Conservation (phyloP, 2,797 vertebrate genomes). For the Tokudaia muenninki region DNA sequence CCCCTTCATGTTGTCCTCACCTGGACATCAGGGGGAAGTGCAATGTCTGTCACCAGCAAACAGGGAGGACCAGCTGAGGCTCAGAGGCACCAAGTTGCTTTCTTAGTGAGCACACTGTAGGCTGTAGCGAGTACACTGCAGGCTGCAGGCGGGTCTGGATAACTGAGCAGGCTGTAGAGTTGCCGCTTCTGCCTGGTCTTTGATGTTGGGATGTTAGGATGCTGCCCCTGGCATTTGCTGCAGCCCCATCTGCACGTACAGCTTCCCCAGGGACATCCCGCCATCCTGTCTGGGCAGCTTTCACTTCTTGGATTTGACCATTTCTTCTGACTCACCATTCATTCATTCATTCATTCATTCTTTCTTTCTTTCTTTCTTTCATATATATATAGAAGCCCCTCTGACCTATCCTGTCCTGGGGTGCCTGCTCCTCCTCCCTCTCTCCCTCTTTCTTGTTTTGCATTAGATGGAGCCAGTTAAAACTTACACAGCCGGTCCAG, state of each 20-base stretch:
- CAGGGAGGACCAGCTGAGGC: background rate
- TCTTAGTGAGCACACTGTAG: background rate
- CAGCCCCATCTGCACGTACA: fast-evolving
- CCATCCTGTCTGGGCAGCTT: background rate
- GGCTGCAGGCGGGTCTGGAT: fast-evolving
- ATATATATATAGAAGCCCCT: no score
- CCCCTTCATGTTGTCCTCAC: fast-evolving
- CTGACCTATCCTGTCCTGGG: no score
- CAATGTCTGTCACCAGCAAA: background rate
- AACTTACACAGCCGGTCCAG: background rate
- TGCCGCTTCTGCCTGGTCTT: fast-evolving
- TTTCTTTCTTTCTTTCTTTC: background rate
- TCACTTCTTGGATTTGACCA: background rate
- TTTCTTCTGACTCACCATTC: background rate
- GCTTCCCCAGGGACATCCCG: background rate
- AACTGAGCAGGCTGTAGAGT: no score
- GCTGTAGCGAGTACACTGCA: background rate
- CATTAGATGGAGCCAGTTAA: background rate
- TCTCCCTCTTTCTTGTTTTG: background rate
- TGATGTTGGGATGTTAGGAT: background rate
- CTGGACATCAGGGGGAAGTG: background rate
- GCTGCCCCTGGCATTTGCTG: background rate
- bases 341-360: background rate
- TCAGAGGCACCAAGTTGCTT: background rate
- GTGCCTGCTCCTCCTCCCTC: background rate